These are phyloP conservation scores for Rhagologus leucostigma DNA, from an alignment of 2,113 vertebrate species.

Conservation along the genomic window DNA sequence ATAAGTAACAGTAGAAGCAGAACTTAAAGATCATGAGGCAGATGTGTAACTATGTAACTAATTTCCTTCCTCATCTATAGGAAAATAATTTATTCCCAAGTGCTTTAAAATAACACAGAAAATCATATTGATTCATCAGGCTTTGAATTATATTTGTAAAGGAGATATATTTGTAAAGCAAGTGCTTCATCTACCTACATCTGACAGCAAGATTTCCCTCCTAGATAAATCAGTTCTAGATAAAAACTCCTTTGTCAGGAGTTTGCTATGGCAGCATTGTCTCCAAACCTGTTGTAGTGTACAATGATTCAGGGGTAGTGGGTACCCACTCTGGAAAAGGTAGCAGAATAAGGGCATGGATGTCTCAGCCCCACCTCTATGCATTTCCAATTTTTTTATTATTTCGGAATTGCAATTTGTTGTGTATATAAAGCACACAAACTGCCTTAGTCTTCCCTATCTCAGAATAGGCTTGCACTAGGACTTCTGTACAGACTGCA, in stretches of 20 bases:
- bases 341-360: neutral
- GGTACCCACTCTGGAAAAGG: slow-evolving; percentile 63
- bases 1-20: neutral
- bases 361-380: neutral
- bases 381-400: neutral
- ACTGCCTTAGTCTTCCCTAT: neutral
- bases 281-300: slow-evolving; percentile 53
- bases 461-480: neutral
- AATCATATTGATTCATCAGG: neutral
- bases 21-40: neutral
- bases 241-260: slow-evolving; percentile 23
- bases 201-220: slow-evolving; percentile 24
- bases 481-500: neutral
- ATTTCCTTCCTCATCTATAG: neutral
- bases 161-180: neutral
- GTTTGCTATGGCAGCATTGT: neutral
- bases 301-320: slow-evolving; percentile 62
- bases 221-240: slow-evolving; percentile 59
- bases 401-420: neutral
- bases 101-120: neutral
- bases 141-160: neutral
- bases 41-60: neutral
- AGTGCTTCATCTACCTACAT: neutral
- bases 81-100: neutral
- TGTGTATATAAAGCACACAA: neutral